Conservation (phyloP, 2,888 invertebrate species). For the Drosophila percnosoma region DNA sequence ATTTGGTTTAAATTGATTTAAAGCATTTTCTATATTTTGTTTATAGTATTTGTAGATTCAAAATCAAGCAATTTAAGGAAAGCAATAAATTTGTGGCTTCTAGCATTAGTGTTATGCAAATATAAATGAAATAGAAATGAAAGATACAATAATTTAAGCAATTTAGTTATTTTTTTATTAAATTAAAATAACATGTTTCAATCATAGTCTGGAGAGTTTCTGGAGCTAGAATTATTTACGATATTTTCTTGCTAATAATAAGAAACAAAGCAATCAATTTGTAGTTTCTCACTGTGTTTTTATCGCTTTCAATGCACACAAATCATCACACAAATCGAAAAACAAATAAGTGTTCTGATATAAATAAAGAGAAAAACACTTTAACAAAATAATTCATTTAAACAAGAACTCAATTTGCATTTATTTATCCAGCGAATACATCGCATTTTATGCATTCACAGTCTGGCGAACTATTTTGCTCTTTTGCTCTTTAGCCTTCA, state of each 20-base stretch:
- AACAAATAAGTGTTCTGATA: not conserved
- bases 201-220: not conserved
- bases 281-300: not conserved
- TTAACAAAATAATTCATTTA: not conserved
- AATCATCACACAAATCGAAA: not conserved
- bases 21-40: not conserved
- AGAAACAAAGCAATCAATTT: not conserved
- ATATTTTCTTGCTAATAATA: not conserved
- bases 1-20: no score
- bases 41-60: not conserved
- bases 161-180: not conserved
- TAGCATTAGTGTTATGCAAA: not conserved
- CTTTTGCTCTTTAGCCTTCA: not conserved
- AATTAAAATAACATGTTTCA: not conserved
- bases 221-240: not conserved
- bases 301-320: not conserved
- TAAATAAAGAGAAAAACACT: not conserved
- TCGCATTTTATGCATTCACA: not conserved
- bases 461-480: not conserved
- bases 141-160: not conserved
- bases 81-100: not conserved
- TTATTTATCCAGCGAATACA: constrained; percentile 1
- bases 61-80: not conserved
- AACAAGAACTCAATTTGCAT: not conserved
- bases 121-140: not conserved